phyloP scores from a whole-genome alignment of 2,113 vertebrate species.

The Stercorarius parasiticus region DNA sequence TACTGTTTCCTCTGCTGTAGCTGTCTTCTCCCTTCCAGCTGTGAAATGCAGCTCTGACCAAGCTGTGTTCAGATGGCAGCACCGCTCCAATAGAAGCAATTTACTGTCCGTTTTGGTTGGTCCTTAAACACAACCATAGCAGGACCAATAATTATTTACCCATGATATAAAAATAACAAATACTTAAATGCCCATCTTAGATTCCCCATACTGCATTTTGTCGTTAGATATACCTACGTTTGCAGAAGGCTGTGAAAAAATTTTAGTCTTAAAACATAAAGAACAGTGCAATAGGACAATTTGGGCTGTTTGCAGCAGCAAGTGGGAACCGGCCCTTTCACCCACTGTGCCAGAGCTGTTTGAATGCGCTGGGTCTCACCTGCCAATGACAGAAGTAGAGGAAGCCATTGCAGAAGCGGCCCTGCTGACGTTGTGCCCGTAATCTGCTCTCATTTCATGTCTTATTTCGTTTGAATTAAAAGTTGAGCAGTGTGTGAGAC shows the following conservation, averaged over 20 bases:
- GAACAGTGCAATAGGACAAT: background rate
- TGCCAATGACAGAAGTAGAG: background rate
- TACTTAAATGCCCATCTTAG: background rate
- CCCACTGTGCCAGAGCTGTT: background rate
- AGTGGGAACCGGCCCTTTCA: background rate
- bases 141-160: background rate
- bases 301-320: background rate
- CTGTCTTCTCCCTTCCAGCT: background rate
- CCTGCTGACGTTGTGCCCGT: background rate
- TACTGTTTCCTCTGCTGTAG: too few species aligned
- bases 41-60: background rate
- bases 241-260: background rate
- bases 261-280: background rate
- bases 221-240: background rate
- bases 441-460: background rate
- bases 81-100: background rate
- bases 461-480: constrained; percentile 9
- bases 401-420: background rate
- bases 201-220: background rate
- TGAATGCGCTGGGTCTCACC: background rate
- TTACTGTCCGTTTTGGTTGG: background rate
- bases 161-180: background rate
- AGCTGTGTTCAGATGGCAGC: background rate
- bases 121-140: background rate
- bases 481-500: background rate